Conservation (phyloP, 2,113 vertebrate species). For the Sinocyclocheilus maitianheensis region DNA sequence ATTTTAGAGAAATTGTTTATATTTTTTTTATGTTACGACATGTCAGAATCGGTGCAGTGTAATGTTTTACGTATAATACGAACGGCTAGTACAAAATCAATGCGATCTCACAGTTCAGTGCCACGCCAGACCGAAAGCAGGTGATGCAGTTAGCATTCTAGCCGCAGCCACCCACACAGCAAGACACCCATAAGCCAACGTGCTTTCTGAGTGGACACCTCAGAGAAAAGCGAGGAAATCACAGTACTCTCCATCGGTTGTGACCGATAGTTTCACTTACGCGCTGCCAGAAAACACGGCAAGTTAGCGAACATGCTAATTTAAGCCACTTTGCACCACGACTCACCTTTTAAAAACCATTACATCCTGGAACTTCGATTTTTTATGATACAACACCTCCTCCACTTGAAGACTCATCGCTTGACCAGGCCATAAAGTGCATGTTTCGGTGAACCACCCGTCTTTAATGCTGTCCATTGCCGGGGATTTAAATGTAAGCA, state of each 20-base stretch:
- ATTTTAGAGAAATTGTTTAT: too few relatives aligned
- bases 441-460: constrained; percentile 94
- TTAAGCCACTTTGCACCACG: background rate
- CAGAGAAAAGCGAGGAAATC: background rate
- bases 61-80: background rate
- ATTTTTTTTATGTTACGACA: background rate
- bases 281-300: background rate
- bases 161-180: background rate
- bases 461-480: constrained; percentile 81
- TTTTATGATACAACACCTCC: constrained; percentile 85
- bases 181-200: background rate
- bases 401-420: constrained; percentile 92
- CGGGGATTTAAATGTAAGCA: background rate
- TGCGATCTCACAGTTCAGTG: background rate
- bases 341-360: constrained; percentile 91
- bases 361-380: constrained; percentile 91
- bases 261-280: background rate
- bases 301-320: constrained; percentile 56
- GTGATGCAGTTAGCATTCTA: constrained; percentile 22
- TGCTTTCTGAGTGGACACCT: background rate
- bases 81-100: background rate
- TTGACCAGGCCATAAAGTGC: constrained; percentile 91
- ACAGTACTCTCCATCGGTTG: too few relatives aligned
- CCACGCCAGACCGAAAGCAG: constrained; percentile 1
- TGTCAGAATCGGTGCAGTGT: background rate